Base-by-base conservation (phyloP, 2,888 invertebrate species). In the Heteropelma amictum region DNA sequence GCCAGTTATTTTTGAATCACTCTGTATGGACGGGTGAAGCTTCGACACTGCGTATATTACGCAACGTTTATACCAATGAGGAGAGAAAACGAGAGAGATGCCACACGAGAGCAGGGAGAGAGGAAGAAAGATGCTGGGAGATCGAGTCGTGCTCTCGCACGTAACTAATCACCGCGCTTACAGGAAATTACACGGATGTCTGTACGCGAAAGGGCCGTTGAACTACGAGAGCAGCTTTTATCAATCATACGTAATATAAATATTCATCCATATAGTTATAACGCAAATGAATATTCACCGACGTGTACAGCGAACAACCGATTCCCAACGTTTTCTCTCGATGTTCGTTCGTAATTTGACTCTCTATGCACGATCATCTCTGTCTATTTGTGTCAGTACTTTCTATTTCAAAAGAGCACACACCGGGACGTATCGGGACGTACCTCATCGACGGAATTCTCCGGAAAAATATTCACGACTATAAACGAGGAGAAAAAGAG, bases 101-200 rank as follows among this genome's bases (percentile, higher is more conserved):
- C 38, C 68, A 35, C 60, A 45, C 60, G 40, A 75, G 61, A 68
- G 58, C 56, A 54, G 42, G 61, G 51, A 65, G 38, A 76, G 63
- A 69, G 49, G 63, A 51, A 51, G 61, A 65, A 21, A 58, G 30
- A 56, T 38, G 71, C 68, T 61, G 54, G 42, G 21, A 61, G 60
- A 67, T 40, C 70, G 47, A 75, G 67, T 67, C 65, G 45, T 60
- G 65, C 61, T 68, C 38, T 73, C 63, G 65, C 75, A 71, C 70
- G 75, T 71, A 75, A 71, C 65, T 71, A 75, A 71, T 70, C 70
- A 75, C 75, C 61, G n/a, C n/a, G 70, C 70, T 75, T 69, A 67
- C 75, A 71, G 75, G 75, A 75, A 75, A 75, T 75, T 70, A 75
- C 67, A 70, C 70, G 70, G 75, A 75, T 75, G 75, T 75, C 70